phyloP scores from a whole-genome alignment of 2,797 vertebrate genomes.

The Delichon dasypus region DNA sequence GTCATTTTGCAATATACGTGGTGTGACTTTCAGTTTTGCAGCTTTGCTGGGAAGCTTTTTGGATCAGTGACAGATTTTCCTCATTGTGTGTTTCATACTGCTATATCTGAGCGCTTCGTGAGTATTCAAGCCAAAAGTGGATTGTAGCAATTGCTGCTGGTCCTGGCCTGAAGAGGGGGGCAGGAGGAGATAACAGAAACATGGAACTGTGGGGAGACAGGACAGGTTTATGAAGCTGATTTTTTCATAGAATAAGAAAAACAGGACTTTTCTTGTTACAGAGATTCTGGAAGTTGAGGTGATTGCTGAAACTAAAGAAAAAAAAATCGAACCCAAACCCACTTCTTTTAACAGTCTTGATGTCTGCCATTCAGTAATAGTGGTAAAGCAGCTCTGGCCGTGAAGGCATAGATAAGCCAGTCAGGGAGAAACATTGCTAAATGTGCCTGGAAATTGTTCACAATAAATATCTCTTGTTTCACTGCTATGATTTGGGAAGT shows the following conservation, averaged over 20 bases:
- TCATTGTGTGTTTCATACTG: not conserved
- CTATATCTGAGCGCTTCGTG: not conserved
- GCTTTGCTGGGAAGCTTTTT: constrained; percentile 34
- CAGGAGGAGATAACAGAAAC: not conserved
- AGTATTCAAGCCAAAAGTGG: not conserved
- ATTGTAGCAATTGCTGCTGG: not conserved
- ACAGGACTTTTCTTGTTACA: not conserved
- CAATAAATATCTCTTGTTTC: not conserved
- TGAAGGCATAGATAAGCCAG: not conserved
- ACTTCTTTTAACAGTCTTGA: not conserved
- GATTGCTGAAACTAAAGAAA: not conserved
- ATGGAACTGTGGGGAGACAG: not conserved
- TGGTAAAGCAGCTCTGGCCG: not conserved
- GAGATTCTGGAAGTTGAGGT: not conserved
- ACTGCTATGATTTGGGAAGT: not conserved
- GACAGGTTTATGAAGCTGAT: not conserved
- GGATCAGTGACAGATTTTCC: not conserved
- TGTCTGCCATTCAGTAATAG: not conserved
- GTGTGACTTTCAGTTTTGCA: not conserved
- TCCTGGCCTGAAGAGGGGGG: not conserved
- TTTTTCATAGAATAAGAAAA: not conserved
- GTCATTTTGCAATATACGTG: not conserved
- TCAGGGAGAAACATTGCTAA: not conserved
- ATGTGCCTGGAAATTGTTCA: not conserved
- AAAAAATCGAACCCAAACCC: not conserved